phyloP scores from a whole-genome alignment of 2,888 invertebrate genomes.

The Tyria jacobaeae region DNA sequence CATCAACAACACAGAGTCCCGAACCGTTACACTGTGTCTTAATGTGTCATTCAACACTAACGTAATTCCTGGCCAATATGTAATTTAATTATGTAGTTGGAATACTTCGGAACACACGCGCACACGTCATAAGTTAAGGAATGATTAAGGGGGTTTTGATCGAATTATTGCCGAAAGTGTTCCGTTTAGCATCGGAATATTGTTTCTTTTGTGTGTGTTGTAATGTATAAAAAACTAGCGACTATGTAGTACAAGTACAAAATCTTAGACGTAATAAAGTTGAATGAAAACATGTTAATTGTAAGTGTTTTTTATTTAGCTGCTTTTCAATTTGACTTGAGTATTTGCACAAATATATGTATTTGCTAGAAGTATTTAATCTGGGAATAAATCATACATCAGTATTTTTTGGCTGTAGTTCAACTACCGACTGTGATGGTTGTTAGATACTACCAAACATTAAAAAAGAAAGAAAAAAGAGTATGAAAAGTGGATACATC shows the following conservation, averaged over 20 bases:
- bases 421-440: slow-evolving; percentile 36
- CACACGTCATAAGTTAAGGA: slow-evolving; percentile 45
- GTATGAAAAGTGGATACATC: slow-evolving; percentile 49
- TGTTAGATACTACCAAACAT: slow-evolving; percentile 43
- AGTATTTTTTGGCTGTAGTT: background rate
- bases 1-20: slow-evolving; percentile 34
- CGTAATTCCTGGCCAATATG: slow-evolving; percentile 40
- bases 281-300: background rate
- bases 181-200: slow-evolving; percentile 47
- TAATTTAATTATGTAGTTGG: slow-evolving; percentile 50
- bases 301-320: background rate
- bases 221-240: slow-evolving; percentile 4
- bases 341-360: background rate
- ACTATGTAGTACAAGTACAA: background rate
- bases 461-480: slow-evolving; percentile 49
- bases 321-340: background rate
- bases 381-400: background rate
- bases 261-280: background rate
- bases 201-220: slow-evolving; percentile 28
- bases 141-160: slow-evolving; percentile 64
- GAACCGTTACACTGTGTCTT: slow-evolving; percentile 39
- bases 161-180: slow-evolving; percentile 60
- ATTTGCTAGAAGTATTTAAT: background rate
- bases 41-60: slow-evolving; percentile 46
- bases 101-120: slow-evolving; percentile 45